Conservation (phyloP, 1,140 invertebrate species). For the Aporrectodea caliginosa region DNA sequence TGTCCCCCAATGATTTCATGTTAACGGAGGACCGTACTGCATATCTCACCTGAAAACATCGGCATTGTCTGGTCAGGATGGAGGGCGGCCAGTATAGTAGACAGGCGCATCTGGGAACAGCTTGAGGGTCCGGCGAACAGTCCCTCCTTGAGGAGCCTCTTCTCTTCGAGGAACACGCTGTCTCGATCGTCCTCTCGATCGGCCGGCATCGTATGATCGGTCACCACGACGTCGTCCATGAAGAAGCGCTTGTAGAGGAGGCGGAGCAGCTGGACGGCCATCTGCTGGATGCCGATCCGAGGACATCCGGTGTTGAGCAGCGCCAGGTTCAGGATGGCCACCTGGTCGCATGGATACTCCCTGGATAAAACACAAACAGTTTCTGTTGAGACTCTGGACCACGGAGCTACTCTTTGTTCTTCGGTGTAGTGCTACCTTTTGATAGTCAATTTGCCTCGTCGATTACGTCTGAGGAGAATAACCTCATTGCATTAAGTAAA, state of each 20-base stretch:
- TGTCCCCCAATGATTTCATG: too few relatives aligned
- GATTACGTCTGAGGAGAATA: too few relatives aligned
- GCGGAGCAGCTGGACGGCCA: constrained; percentile 87
- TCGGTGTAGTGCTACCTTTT: too few relatives aligned
- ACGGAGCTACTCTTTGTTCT: too few relatives aligned
- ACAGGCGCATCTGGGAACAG: constrained; percentile 84
- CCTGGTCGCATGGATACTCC: constrained; percentile 98
- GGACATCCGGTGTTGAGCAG: constrained; percentile 93
- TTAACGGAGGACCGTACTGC: too few relatives aligned
- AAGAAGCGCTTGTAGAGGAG: constrained; percentile 93
- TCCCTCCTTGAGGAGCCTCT: constrained; percentile 69
- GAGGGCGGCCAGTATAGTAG: constrained; percentile 81
- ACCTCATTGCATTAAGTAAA: too few relatives aligned
- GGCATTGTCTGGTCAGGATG: constrained; percentile 98
- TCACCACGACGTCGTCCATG: constrained; percentile 62
- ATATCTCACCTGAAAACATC: constrained; percentile 98
- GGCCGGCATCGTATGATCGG: constrained; percentile 63
- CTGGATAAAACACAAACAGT: constrained; percentile 59
- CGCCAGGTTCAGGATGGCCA: constrained; percentile 94
- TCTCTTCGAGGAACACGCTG: constrained; percentile 8
- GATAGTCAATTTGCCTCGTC: too few relatives aligned
- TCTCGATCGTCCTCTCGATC: constrained; percentile 36
- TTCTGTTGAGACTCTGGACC: too few relatives aligned
- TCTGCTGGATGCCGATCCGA: constrained; percentile 82
- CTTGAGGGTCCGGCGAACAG: constrained; percentile 81